A percentile compares a stretch with the other conserved stretches of the same genome.
These are phyloP conservation scores for Gasterosteus nipponicus DNA, from an alignment of 2,113 vertebrate genomes.

Conservation along the genomic window DNA sequence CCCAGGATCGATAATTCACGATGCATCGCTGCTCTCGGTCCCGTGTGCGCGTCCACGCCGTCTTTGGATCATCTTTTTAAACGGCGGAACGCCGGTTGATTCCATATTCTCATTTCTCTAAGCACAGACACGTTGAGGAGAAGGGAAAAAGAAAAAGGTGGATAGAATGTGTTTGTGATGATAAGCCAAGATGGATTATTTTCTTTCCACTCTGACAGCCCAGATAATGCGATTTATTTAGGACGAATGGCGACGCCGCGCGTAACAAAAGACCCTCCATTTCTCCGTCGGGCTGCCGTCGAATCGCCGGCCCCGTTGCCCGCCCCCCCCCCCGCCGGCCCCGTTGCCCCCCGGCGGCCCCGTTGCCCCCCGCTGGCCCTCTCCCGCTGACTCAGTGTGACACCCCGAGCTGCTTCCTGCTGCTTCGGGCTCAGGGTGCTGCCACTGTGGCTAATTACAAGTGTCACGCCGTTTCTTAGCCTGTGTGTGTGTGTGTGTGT, in stretches of 20 bases:
- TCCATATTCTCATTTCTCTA: constrained; percentile 44
- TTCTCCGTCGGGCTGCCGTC: constrained; percentile 48
- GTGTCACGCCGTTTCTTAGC: constrained; percentile 43
- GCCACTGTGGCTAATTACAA: constrained; percentile 58
- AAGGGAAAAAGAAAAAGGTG: constrained; percentile 18
- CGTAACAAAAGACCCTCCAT: constrained; percentile 53
- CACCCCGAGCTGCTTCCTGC: constrained; percentile 32
- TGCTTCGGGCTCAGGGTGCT: constrained; percentile 56
- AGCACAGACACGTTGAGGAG: constrained; percentile 28
- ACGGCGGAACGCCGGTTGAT: background rate
- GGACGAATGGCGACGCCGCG: constrained; percentile 44
- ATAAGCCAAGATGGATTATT: constrained; percentile 65
- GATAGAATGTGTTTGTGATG: constrained; percentile 64
- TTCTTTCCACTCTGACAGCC: constrained; percentile 53
- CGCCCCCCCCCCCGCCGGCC: constrained; percentile 17
- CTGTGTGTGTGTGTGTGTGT: constrained; percentile 11
- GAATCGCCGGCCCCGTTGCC: constrained; percentile 41
- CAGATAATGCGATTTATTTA: constrained; percentile 70
- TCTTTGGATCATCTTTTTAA: constrained; percentile 22
- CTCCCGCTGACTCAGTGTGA: constrained; percentile 57
- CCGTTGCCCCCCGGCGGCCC: constrained; percentile 42
- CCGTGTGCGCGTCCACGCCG: background rate
- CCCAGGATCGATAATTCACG: constrained; percentile 35
- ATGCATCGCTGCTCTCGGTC: background rate
- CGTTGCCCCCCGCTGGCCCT: constrained; percentile 23